phyloP scores from a whole-genome alignment of 2,113 vertebrate species.

The Anguilla japonica region DNA sequence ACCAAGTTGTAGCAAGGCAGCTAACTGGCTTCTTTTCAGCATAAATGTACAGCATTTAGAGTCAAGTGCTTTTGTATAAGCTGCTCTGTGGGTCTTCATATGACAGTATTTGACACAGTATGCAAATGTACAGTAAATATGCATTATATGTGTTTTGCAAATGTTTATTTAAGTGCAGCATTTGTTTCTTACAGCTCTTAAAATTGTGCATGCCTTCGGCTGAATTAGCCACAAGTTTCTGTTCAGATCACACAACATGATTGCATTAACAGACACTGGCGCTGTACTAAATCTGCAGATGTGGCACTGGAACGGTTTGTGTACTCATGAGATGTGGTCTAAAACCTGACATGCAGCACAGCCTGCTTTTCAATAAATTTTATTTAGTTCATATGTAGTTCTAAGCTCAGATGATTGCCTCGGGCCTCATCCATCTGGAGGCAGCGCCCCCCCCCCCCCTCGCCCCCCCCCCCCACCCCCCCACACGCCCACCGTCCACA shows the following conservation, averaged over 20 bases:
- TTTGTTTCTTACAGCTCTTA: background rate
- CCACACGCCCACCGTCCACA: too few species aligned
- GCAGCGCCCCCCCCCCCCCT: too few species aligned
- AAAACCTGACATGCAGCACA: background rate
- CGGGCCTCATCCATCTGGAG: too few species aligned
- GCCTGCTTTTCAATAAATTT: background rate
- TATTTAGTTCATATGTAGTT: too few species aligned
- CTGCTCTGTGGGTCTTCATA: background rate
- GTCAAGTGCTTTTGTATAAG: background rate
- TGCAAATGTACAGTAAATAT: background rate
- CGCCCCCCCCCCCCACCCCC: too few species aligned
- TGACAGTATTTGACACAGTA: background rate
- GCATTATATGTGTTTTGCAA: background rate
- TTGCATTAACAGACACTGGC: background rate
- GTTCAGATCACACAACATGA: background rate
- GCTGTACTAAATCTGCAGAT: background rate
- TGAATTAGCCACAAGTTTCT: background rate
- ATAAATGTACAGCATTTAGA: background rate
- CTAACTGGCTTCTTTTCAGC: background rate
- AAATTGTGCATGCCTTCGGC: background rate
- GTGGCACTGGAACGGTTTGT: background rate
- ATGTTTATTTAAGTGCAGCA: background rate
- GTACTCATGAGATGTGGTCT: background rate
- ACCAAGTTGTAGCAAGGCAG: background rate
- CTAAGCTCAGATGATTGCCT: too few species aligned